These are phyloP conservation scores for Luidia sarsii DNA, from an alignment of 53 echinoderm and acorn worm genomes.

Conservation along the genomic window DNA sequence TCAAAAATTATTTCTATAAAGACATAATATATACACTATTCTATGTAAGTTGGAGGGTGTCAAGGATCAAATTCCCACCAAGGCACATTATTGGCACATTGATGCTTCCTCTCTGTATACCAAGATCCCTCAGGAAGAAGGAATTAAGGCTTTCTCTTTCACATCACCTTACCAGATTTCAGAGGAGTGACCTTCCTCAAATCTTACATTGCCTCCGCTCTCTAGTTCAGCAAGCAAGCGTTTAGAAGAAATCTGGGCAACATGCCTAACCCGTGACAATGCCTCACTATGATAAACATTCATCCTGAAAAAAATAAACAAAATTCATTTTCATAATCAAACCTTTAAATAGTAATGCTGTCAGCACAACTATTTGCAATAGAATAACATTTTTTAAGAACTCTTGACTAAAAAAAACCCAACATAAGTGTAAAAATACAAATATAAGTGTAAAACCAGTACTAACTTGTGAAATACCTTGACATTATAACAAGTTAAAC, in stretches of 20 bases:
- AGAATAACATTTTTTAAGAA: background rate
- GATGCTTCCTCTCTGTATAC: too few relatives aligned
- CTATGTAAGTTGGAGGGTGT: too few relatives aligned
- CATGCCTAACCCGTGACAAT: slow-evolving; percentile 66
- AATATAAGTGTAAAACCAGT: too few relatives aligned
- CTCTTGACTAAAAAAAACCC: background rate
- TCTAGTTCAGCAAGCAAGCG: slow-evolving; percentile 93
- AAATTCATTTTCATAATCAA: background rate
- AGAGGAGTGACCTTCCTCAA: slow-evolving; percentile 91
- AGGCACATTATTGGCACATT: too few relatives aligned
- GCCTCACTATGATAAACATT: slow-evolving; percentile 82
- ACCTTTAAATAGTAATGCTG: background rate
- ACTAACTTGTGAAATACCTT: too few relatives aligned
- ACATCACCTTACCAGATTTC: slow-evolving; percentile 87
- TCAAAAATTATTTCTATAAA: too few relatives aligned
- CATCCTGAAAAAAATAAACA: slow-evolving; percentile 60
- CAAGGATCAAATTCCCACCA: too few relatives aligned
- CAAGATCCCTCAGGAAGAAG: too few relatives aligned
- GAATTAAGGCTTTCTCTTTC: too few relatives aligned
- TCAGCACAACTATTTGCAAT: background rate
- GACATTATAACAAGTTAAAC: too few relatives aligned
- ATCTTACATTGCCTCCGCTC: slow-evolving; percentile 98
- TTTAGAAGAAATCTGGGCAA: slow-evolving; percentile 63
- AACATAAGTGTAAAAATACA: too few relatives aligned
- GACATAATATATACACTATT: too few relatives aligned